Evolutionary conservation across 2,113 vertebrate species (phyloP).

Genomic region (Varanus komodoensis): DNA sequence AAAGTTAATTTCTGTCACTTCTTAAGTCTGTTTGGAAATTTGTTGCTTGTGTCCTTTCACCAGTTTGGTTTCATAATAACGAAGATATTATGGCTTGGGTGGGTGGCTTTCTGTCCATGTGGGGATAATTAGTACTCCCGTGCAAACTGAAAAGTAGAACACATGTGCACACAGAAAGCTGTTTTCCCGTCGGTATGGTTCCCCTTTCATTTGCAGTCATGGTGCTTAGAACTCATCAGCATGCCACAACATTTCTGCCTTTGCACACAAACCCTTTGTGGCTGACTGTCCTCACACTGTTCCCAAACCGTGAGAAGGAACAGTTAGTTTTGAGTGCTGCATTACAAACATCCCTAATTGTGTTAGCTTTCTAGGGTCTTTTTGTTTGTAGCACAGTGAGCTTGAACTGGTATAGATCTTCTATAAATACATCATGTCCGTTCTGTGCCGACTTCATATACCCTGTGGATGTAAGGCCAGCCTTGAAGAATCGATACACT

Average conservation of each 20-base stretch:
- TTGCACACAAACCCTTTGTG: conserved; percentile 15
- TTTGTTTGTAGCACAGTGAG: background rate
- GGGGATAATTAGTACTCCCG: conserved; percentile 50
- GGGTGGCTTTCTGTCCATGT: conserved; percentile 40
- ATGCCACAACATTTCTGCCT: conserved; percentile 17
- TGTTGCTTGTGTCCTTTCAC: background rate
- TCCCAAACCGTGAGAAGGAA: background rate
- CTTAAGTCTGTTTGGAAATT: background rate
- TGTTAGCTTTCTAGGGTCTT: conserved; percentile 6
- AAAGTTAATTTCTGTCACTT: conserved; percentile 22
- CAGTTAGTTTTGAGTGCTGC: conserved; percentile 9
- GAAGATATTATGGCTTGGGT: conserved; percentile 30
- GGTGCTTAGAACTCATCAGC: conserved; percentile 56
- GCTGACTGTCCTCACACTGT: conserved; percentile 20
- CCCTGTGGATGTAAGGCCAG: background rate
- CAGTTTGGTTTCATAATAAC: background rate
- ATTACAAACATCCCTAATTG: background rate
- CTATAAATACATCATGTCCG: background rate
- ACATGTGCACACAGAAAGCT: conserved; percentile 10
- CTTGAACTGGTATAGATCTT: background rate
- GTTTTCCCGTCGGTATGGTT: conserved; percentile 50
- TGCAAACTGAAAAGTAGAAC: conserved; percentile 53
- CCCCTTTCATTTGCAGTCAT: background rate
- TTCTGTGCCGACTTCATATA: background rate
- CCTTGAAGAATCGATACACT: background rate